Base-by-base conservation (phyloP, 2,888 invertebrate genomes). In the Oasisia sp. region DNA sequence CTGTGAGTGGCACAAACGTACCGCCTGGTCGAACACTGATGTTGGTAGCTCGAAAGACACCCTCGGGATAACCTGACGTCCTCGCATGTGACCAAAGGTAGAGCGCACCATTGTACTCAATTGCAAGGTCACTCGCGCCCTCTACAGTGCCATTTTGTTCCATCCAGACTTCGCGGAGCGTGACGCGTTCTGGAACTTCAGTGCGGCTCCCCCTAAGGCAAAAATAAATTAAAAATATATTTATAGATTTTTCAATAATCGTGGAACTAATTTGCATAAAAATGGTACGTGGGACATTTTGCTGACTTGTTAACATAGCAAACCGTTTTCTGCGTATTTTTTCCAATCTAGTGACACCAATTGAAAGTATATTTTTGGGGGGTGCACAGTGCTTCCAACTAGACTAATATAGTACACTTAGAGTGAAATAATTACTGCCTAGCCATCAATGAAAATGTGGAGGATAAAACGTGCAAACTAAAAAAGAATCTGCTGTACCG, bases 11-110 rank as follows among this genome's bases (percentile, higher is more conserved):
- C 92, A 94, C 94, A 91, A 95, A 93, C 91, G 94, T 94, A 0
- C 95, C 95, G 44, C 95, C 95, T 58, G 95, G 94, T 90, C 94
- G 93, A 12, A 95, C 94, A 91, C 94, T 93, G 32, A 95, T 93
- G 92, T 94, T 95, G 19, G 93, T 93, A 11, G 94, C 92, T 0
- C 92, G 32, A 32, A 95, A 92, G 45, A 91, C 92, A 27, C 95
- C 95, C n/a, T 93, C 93, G 2, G 93, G 92, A 0, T 93, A 32
- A 3, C 94, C 94, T 11, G 92, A 92, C 14, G 95, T 94, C 91
- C 93, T 94, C 9, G 94, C 94, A 91, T 94, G 93, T 2, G 95
- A 95, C 95, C 95, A 95, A 90, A 95, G 93, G 92, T 94, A 94
- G 11, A 95, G 93, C 89, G 94, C 93, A 0, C 94, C 95, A 9